Base-by-base conservation (phyloP, 2,113 vertebrate genomes). In the Triplophysa dalaica region DNA sequence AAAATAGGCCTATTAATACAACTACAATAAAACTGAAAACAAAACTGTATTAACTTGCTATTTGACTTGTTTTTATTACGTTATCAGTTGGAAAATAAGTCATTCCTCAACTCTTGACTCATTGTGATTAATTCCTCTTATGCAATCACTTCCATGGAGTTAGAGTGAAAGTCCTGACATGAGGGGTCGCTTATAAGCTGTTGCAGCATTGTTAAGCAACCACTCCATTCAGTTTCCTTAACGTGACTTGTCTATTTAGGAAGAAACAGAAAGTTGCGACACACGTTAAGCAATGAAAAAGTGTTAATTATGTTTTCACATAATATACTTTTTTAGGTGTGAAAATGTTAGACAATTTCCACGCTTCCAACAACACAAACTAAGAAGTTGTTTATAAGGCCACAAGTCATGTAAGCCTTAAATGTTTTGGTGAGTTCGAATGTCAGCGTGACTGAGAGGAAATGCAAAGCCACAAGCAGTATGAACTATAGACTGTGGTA, bases 91-190 rank as follows among this genome's bases (percentile, higher is more conserved):
- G 24, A 56, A 29, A 1, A 17, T 14, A 19, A 11, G 48, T 3
- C 43, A 24, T 67, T 81, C n/a, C 45, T 66, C 65, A 79, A 26
- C 61, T 52, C 69, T 81, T 75, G 75, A 75, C 54, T 33, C 29
- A 45, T 8, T 58, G 70, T 84, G 83, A 81, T 84, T 69, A 65
- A 62, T 5, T 41, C 5, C 13, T 21, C 56, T 11, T 70, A 58
- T 75, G 79, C 64, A 83, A 73, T 67, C 19, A 56, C 54, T 75
- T 74, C 58, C 66, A 60, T 73, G 75, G 65, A 75, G 70, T 70
- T 65, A 70, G 68, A 65, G 16, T 8, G 33, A 69, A 58, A 69
- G 60, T 65, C 75, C 66, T n/a, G 62, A 56, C 75, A 52, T 12
- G 80, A 65, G 58, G 54, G 10, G 65, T 26, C 45, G 29, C 19